Percentiles rank a stretch among this genome's conserved stretches.
Evolutionary conservation across 2,797 vertebrate genomes (phyloP).

Genomic region (Petrocephalus sullivani): DNA sequence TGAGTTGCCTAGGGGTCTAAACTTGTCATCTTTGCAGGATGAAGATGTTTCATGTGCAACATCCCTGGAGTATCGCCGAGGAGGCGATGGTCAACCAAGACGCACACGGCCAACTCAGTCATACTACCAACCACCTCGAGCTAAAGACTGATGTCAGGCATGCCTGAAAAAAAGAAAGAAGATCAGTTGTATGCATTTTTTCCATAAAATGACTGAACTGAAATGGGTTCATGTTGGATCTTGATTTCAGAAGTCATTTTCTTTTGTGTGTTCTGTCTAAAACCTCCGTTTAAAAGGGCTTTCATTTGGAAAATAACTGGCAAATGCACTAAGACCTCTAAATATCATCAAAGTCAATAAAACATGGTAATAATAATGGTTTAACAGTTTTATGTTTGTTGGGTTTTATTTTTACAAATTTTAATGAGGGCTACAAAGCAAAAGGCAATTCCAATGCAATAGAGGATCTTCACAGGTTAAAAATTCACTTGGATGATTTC

Average conservation of each 20-base stretch:
- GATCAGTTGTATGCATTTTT: neutral
- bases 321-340: slow-evolving; percentile 52
- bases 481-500: neutral
- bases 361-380: slow-evolving; percentile 41
- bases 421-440: neutral
- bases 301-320: slow-evolving; percentile 4
- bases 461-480: neutral
- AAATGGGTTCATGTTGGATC: neutral
- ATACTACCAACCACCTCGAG: slow-evolving; percentile 94
- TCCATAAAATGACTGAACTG: neutral
- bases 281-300: slow-evolving; percentile 24
- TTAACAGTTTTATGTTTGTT: slow-evolving; percentile 3
- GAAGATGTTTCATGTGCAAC: slow-evolving; percentile 86
- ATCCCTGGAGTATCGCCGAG: slow-evolving; percentile 88
- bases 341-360: slow-evolving; percentile 50
- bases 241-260: neutral
- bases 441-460: slow-evolving; percentile 8
- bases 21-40: slow-evolving; percentile 66
- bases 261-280: neutral
- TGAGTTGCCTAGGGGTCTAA: neutral
- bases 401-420: neutral
- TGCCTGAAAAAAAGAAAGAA: neutral
- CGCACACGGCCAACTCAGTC: slow-evolving; percentile 88
- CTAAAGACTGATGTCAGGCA: slow-evolving; percentile 74
- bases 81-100: slow-evolving; percentile 89